These are phyloP conservation scores for Erythrolamprus reginae DNA, from an alignment of 2,113 vertebrate species.

Conservation along the genomic window DNA sequence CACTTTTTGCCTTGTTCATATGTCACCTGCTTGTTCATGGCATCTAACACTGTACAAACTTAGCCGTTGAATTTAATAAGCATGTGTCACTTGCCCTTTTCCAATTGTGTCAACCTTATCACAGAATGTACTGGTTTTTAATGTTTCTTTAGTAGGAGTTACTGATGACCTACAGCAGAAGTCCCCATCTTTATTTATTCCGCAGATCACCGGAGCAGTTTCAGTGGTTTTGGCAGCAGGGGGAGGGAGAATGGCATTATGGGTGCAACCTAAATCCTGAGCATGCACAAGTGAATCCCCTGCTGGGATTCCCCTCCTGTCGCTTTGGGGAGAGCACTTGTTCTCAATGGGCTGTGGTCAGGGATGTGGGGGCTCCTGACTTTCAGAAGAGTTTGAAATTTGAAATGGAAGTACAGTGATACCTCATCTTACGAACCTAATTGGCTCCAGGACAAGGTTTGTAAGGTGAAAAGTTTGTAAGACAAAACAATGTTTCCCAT, in stretches of 20 bases:
- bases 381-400: background rate
- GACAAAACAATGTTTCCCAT: too few species aligned
- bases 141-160: background rate
- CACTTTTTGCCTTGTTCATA: background rate
- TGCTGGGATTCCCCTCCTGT: background rate
- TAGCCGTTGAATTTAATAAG: background rate
- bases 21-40: background rate
- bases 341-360: background rate
- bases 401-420: background rate
- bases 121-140: background rate
- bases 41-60: background rate
- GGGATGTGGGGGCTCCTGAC: background rate
- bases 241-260: background rate
- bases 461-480: too few species aligned
- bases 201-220: background rate
- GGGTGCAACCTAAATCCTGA: background rate
- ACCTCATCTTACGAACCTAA: too few species aligned
- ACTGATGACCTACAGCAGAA: background rate
- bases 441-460: too few species aligned
- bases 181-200: background rate
- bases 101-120: background rate
- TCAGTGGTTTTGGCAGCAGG: background rate
- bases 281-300: background rate
- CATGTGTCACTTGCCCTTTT: background rate
- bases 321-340: background rate